phyloP scores from a whole-genome alignment of 2,797 vertebrate genomes.

The Glossophaga mutica region DNA sequence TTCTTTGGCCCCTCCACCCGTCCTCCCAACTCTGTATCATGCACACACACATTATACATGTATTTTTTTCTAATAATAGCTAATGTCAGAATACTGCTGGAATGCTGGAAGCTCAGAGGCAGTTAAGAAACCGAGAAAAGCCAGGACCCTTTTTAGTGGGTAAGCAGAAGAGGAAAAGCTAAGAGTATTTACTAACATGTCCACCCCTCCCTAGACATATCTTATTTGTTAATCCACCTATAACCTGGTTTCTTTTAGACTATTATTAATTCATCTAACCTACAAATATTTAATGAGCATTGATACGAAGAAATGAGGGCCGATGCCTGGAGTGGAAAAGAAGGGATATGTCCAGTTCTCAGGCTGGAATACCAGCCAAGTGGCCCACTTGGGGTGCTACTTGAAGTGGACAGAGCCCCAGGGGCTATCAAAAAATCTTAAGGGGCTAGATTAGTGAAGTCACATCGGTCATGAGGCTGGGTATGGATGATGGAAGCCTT shows the following conservation, averaged over 20 bases:
- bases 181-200: background rate
- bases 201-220: background rate
- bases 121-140: background rate
- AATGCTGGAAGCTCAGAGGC: background rate
- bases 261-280: constrained; percentile 25
- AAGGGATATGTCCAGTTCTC: background rate
- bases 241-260: constrained; percentile 16
- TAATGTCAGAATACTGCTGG: background rate
- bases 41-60: background rate
- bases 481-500: background rate
- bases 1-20: background rate
- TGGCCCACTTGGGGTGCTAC: background rate
- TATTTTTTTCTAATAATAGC: background rate
- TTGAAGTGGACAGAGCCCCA: background rate
- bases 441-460: background rate
- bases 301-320: constrained; percentile 30
- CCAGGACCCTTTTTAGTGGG: background rate
- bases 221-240: background rate
- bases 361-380: background rate
- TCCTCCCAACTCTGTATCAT: background rate
- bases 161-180: background rate
- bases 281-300: constrained; percentile 38
- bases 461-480: background rate
- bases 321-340: constrained; percentile 27
- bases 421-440: background rate